Evolutionary conservation across 2,888 invertebrate genomes (phyloP).

Genomic region (Folsomia manolachei): DNA sequence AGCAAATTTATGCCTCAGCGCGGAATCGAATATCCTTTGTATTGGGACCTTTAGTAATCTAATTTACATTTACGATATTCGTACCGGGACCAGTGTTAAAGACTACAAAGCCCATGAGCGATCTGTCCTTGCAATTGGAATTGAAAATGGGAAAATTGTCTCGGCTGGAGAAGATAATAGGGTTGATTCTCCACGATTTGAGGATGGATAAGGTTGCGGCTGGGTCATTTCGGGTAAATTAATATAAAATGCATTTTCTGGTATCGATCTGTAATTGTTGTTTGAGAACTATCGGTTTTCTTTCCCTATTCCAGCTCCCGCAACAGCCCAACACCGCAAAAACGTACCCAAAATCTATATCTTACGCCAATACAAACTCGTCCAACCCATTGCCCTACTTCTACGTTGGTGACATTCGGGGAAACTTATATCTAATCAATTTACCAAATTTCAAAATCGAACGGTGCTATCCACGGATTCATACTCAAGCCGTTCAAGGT

Average conservation of each 20-base stretch:
- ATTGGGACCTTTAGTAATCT: constrained; percentile 43
- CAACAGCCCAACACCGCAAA: not conserved
- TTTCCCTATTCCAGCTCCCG: not conserved
- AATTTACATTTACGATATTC: constrained; percentile 40
- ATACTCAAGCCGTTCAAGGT: constrained; percentile 43
- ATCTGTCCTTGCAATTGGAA: constrained; percentile 41
- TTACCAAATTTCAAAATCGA: constrained; percentile 34
- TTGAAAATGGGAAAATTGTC: constrained; percentile 44
- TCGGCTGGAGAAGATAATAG: constrained; percentile 47
- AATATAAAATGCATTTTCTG: no score
- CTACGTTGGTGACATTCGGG: constrained; percentile 46
- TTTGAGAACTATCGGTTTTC: no score
- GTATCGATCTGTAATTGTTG: no score
- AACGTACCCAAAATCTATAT: constrained; percentile 45
- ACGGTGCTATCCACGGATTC: constrained; percentile 32
- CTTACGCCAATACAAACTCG: constrained; percentile 41
- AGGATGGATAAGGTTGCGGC: not conserved
- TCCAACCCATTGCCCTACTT: constrained; percentile 29
- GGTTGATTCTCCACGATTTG: not conserved
- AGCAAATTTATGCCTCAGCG: constrained; percentile 36
- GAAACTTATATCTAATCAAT: constrained; percentile 41
- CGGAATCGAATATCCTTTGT: constrained; percentile 35
- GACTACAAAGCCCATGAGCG: constrained; percentile 36
- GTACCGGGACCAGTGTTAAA: constrained; percentile 18
- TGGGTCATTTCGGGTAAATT: not conserved